These are phyloP conservation scores for Florisuga fusca DNA, from an alignment of 2,797 vertebrate genomes.

Conservation along the genomic window DNA sequence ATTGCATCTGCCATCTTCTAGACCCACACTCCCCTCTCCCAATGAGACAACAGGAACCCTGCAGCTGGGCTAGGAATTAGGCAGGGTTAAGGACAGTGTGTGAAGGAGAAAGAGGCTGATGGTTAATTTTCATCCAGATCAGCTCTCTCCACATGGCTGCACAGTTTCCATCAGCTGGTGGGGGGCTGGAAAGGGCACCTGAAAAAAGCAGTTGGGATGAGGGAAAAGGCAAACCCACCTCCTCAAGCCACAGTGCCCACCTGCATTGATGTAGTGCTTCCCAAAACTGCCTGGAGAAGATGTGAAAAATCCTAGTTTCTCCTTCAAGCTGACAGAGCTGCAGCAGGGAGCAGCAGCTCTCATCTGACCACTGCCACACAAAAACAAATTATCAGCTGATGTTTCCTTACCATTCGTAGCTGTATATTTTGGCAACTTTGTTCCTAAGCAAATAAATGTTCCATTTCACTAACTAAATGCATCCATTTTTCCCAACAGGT, in stretches of 20 bases:
- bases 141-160: background rate
- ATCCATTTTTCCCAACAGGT: background rate
- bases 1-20: accelerated
- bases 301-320: background rate
- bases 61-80: background rate
- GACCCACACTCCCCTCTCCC: accelerated
- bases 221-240: background rate
- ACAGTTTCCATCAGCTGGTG: background rate
- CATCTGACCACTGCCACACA: background rate
- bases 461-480: background rate
- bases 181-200: background rate
- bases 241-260: background rate
- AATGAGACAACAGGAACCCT: background rate
- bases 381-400: background rate
- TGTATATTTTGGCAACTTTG: background rate
- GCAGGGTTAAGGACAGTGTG: background rate
- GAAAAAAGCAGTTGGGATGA: accelerated
- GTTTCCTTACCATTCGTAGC: background rate
- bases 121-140: background rate
- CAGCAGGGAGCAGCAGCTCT: background rate
- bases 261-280: accelerated
- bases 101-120: background rate
- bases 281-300: background rate
- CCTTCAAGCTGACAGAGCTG: background rate
- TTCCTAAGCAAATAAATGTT: background rate